phyloP scores from a whole-genome alignment of 35 echinoderm and acorn worm genomes.

The Patiria miniata region DNA sequence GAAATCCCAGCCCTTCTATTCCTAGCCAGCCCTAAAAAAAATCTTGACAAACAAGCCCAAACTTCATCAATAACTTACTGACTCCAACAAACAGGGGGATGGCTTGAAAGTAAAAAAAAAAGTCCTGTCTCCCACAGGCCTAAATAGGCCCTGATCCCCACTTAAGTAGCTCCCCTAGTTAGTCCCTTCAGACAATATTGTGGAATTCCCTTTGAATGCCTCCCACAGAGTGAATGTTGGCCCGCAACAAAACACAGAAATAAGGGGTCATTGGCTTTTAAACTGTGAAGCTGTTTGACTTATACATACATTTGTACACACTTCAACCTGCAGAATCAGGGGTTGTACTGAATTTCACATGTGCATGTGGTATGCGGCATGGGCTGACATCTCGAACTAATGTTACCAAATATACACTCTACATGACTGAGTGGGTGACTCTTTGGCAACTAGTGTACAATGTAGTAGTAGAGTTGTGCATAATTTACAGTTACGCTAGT shows the following conservation, averaged over 20 bases:
- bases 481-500: too few relatives aligned
- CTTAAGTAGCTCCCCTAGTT: not conserved
- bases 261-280: not conserved
- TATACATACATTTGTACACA: too few relatives aligned
- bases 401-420: too few relatives aligned
- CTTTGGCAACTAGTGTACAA: too few relatives aligned
- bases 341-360: too few relatives aligned
- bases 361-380: too few relatives aligned
- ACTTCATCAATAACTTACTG: not conserved
- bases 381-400: too few relatives aligned
- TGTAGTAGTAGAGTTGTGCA: too few relatives aligned
- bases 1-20: not conserved
- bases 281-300: not conserved
- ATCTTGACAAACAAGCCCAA: not conserved
- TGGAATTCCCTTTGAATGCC: not conserved
- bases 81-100: too few relatives aligned
- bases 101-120: too few relatives aligned
- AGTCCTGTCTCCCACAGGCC: not conserved
- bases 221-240: not conserved
- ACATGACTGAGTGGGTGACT: too few relatives aligned
- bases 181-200: not conserved
- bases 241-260: not conserved
- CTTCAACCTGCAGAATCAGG: too few relatives aligned
- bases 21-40: not conserved
- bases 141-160: slow-evolving; percentile 9